Evolutionary conservation across 1,140 invertebrate genomes (phyloP).

Genomic region (Calycopis cecrops): DNA sequence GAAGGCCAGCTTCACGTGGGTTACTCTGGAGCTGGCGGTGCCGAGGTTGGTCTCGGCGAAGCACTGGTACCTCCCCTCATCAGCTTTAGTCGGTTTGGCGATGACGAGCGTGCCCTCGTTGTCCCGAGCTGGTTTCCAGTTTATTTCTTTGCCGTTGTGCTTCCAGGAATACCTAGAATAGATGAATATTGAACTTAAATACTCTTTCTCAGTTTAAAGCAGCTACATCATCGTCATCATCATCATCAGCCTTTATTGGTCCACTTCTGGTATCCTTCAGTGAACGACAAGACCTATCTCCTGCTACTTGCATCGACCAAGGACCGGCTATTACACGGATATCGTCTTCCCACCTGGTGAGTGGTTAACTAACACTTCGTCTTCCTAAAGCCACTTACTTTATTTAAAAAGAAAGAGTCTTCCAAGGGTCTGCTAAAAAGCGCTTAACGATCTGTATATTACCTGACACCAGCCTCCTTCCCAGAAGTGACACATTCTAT

Average conservation of each 20-base stretch:
- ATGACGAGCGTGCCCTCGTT: conserved; percentile 16
- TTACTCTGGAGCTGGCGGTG: conserved; percentile 12
- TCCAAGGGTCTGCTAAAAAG: no score
- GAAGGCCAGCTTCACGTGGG: not conserved
- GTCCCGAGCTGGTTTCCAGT: conserved; percentile 9
- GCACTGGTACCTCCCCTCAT: conserved; percentile 21
- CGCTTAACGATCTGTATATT: no score
- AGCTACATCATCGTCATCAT: no score
- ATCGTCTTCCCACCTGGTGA: no score
- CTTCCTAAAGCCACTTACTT: no score
- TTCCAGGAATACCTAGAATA: conserved; percentile 31
- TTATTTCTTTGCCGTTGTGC: conserved; percentile 25
- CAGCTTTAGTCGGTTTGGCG: conserved; percentile 12
- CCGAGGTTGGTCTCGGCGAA: conserved; percentile 13
- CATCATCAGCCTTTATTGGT: no score
- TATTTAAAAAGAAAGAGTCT: no score
- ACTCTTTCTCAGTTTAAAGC: conserved; percentile 6
- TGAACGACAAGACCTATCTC: no score
- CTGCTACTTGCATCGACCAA: no score
- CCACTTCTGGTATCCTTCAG: no score
- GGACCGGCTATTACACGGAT: no score
- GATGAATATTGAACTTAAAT: not conserved
- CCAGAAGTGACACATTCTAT: conserved; percentile 24
- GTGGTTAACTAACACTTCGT: no score
- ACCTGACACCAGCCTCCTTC: conserved; percentile 21